Conservation (phyloP, 1,140 invertebrate genomes). For the Neuroterus valhalla region DNA sequence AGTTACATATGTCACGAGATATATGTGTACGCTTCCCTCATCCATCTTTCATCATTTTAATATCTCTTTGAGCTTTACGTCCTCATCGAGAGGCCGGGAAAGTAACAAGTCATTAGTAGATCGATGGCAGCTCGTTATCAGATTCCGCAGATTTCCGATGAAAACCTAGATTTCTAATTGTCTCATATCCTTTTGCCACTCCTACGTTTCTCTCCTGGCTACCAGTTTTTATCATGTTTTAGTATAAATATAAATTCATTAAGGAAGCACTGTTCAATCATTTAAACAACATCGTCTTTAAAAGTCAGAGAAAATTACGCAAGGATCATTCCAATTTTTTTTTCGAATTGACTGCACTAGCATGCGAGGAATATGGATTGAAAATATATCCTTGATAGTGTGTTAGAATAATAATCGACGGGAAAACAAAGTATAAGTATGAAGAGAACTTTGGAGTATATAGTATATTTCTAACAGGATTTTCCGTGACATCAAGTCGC, state of each 20-base stretch:
- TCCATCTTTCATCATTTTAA: conserved; percentile 16
- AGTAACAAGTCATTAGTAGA: conserved; percentile 10
- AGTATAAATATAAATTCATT: not conserved
- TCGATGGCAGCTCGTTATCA: conserved; percentile 5
- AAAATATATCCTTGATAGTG: no score
- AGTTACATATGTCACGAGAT: not conserved
- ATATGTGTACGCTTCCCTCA: not conserved
- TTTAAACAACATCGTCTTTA: no score
- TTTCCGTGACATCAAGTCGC: no score
- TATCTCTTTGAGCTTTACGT: conserved; percentile 3
- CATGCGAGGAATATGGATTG: no score
- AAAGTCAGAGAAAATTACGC: no score
- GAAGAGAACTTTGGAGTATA: no score
- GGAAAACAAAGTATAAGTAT: no score
- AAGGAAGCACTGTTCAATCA: no score
- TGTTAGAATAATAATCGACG: no score
- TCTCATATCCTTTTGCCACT: not conserved
- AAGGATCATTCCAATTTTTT: no score
- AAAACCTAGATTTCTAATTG: conserved; percentile 11
- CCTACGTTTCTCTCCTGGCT: conserved; percentile 1
- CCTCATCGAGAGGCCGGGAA: conserved; percentile 7
- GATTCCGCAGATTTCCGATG: conserved; percentile 4
- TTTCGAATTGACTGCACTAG: no score
- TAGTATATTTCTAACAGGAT: no score
- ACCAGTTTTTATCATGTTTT: not conserved